Conservation (phyloP, 2,888 invertebrate species). For the Dryococelus australis region DNA sequence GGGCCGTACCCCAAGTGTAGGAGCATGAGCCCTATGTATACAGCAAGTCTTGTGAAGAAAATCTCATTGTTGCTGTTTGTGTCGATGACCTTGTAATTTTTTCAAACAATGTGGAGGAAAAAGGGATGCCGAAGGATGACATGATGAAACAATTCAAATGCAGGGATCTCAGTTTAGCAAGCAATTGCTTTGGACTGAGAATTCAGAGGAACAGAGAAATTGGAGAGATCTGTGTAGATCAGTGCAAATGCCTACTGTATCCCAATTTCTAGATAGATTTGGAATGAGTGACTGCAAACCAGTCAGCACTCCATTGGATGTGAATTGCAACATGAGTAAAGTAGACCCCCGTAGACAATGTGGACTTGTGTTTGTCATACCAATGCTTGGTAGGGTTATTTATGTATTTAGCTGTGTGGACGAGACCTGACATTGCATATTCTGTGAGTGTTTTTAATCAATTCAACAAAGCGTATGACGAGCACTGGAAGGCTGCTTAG, state of each 20-base stretch:
- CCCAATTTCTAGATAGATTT: background rate
- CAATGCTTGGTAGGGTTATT: background rate
- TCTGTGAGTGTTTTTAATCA: background rate
- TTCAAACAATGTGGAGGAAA: too few relatives aligned
- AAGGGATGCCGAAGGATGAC: too few relatives aligned
- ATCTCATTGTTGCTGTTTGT: background rate
- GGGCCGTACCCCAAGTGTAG: background rate
- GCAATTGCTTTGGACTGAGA: background rate
- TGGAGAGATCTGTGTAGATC: background rate
- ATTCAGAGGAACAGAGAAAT: background rate
- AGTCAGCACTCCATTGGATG: too few relatives aligned
- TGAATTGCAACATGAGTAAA: background rate
- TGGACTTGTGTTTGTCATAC: background rate
- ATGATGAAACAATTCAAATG: too few relatives aligned
- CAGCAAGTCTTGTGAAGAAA: background rate
- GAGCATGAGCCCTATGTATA: background rate
- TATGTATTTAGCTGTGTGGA: background rate
- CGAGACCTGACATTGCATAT: background rate
- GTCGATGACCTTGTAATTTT: too few relatives aligned
- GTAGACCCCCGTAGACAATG: background rate
- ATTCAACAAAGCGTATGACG: background rate
- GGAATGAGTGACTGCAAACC: background rate
- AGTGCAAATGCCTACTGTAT: background rate
- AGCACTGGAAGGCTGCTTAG: background rate
- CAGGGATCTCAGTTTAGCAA: background rate